These are phyloP conservation scores for Calephelis virginiensis DNA, from an alignment of 1,140 invertebrate genomes.

Conservation along the genomic window DNA sequence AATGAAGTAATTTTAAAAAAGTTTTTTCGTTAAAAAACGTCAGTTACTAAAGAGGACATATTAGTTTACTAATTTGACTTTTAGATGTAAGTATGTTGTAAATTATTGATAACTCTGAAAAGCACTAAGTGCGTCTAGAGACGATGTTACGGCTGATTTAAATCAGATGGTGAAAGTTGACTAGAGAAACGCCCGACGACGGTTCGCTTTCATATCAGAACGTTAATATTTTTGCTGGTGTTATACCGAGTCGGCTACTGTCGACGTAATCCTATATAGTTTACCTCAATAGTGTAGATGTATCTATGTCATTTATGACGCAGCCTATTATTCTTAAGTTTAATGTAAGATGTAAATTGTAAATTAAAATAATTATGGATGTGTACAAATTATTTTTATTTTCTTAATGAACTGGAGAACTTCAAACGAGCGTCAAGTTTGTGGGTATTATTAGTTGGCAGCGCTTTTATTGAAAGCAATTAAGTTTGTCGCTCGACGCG, in stretches of 20 bases:
- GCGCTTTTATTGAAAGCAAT: constrained; percentile 42
- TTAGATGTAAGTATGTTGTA: constrained; percentile 13
- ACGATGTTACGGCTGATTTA: constrained; percentile 19
- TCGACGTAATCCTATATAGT: constrained; percentile 69
- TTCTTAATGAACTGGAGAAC: constrained; percentile 31
- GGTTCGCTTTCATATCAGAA: constrained; percentile 53
- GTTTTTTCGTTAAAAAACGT: too few relatives aligned
- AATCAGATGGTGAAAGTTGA: background rate
- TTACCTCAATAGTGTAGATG: constrained; percentile 73
- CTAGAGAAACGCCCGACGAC: constrained; percentile 21
- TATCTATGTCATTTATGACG: constrained; percentile 71
- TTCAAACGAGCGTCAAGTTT: constrained; percentile 37
- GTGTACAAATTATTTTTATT: constrained; percentile 70
- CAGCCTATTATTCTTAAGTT: constrained; percentile 75
- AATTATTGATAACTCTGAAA: constrained; percentile 13
- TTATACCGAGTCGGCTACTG: constrained; percentile 45
- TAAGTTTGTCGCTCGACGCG: constrained; percentile 18
- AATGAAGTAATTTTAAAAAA: too few relatives aligned
- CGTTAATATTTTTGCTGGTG: constrained; percentile 48
- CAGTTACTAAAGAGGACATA: too few relatives aligned
- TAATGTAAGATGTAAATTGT: constrained; percentile 69
- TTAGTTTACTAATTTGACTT: background rate
- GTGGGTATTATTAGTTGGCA: constrained; percentile 30
- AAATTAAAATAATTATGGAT: constrained; percentile 53
- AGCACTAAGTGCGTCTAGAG: constrained; percentile 36